Conservation (phyloP, 1,140 invertebrate species). For the Orius insidiosus region DNA sequence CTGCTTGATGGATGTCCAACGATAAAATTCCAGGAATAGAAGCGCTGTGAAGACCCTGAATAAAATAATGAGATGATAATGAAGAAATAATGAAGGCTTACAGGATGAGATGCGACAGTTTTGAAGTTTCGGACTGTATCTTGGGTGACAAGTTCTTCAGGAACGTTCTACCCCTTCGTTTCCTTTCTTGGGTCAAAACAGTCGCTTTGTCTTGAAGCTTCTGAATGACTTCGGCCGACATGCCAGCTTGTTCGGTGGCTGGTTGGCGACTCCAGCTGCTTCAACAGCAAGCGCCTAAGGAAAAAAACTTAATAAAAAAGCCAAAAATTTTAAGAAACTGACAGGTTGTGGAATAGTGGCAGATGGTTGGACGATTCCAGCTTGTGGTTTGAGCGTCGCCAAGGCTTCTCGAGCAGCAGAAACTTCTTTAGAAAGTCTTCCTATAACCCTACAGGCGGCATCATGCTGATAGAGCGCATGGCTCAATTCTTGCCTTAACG, state of each 20-base stretch:
- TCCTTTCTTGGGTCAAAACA: slow-evolving; percentile 87
- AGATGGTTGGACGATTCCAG: slow-evolving; percentile 40
- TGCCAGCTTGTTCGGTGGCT: slow-evolving; percentile 75
- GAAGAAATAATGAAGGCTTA: slow-evolving; percentile 28
- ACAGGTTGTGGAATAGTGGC: slow-evolving; percentile 47
- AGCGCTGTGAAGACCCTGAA: slow-evolving; percentile 86
- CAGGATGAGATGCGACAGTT: slow-evolving; percentile 79
- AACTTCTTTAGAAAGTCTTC: slow-evolving; percentile 93
- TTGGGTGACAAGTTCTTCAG: slow-evolving; percentile 74
- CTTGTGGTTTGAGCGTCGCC: slow-evolving; percentile 93
- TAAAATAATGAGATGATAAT: slow-evolving; percentile 12
- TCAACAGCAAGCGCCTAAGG: slow-evolving; percentile 52
- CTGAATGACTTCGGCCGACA: slow-evolving; percentile 71
- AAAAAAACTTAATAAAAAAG: slow-evolving; percentile 11
- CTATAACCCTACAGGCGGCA: slow-evolving; percentile 96
- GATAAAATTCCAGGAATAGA: slow-evolving; percentile 91
- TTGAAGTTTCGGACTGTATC: slow-evolving; percentile 72
- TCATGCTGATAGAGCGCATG: slow-evolving; percentile 92
- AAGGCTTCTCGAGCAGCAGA: slow-evolving; percentile 93
- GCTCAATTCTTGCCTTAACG: slow-evolving; percentile 83
- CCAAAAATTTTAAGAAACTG: slow-evolving; percentile 23
- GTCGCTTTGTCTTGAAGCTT: slow-evolving; percentile 89
- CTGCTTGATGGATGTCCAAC: slow-evolving; percentile 77
- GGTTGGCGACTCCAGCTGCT: slow-evolving; percentile 52
- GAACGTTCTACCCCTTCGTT: slow-evolving; percentile 84